Evolutionary conservation across 2,113 vertebrate species (phyloP), one percentile per base, ranked within the genome.

Genomic region (Plecturocebus donacophilus): DNA sequence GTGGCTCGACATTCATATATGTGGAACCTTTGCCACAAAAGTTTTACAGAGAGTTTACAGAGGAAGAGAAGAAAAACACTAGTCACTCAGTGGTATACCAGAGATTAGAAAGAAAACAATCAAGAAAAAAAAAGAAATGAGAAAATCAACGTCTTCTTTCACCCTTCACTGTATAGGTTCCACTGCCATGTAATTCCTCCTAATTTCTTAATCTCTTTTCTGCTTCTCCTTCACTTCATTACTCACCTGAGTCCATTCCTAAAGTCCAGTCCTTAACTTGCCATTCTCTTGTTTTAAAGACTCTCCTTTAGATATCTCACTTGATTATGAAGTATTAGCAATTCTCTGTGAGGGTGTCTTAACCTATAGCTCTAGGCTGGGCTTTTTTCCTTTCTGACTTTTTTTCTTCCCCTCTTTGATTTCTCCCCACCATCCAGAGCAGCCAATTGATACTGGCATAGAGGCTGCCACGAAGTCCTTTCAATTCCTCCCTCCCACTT

Each of bases 31-130:
- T 87, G 87, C 64, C 23, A 66, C 6, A 49, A 87, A 83, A 11
- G 10, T n/a, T 87, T 87, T 80, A 86, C 3, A 21, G 16, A 38
- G 17, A 85, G 1, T 61, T 35, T 68, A 25, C 64, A 14, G 35
- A 7, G 40, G 52, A 94, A 85, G 61, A 56, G 42, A 91, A 91
- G 40, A 89, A 88, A 89, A 89, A 32, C 13, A 61, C 23, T 9
- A 56, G 81, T 58, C 40, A 56, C 35, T 64, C 49, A 61, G 84
- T 30, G 40, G n/a, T 61, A 66, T 64, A 81, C 9, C 6, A 32
- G 4, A 61, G 45, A 20, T 76, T 42, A 68, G 19, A 61, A 42
- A 54, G 32, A 70, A 91, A 49, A n/a, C n/a, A 89, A 76, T 38
- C 9, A 38, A 61, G 35, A 8, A 80, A 49, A 20, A 81, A 90